These are phyloP conservation scores for Aplysina aerophoba DNA, from an alignment of 37 sponge, comb jelly and placozoan genomes.

Conservation along the genomic window DNA sequence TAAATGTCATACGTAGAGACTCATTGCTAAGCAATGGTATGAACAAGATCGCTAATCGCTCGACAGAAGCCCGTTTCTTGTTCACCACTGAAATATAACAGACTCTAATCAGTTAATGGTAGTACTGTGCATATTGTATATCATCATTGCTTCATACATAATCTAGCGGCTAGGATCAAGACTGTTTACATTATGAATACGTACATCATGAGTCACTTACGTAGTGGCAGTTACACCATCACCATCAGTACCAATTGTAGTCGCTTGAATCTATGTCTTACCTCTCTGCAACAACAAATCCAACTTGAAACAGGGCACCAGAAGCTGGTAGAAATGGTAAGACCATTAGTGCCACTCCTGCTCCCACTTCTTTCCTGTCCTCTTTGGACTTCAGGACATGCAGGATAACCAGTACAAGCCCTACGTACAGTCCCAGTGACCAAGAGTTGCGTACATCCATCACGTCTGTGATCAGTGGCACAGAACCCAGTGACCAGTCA, in stretches of 20 bases:
- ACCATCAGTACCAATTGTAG: neutral
- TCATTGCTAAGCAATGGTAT: neutral
- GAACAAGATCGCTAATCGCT: too few relatives aligned
- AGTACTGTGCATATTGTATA: too few relatives aligned
- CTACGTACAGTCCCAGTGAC: conserved; percentile 51
- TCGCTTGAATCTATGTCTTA: neutral
- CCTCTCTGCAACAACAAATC: conserved; percentile 93
- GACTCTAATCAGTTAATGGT: too few relatives aligned
- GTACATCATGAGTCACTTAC: too few relatives aligned
- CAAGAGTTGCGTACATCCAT: conserved; percentile 66
- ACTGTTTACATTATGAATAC: too few relatives aligned
- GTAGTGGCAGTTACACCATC: neutral
- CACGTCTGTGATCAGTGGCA: conserved; percentile 66
- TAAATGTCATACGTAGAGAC: neutral
- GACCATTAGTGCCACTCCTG: conserved; percentile 59
- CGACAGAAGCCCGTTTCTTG: too few relatives aligned
- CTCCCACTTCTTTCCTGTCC: conserved; percentile 64
- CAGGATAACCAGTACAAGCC: conserved; percentile 23
- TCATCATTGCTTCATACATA: too few relatives aligned
- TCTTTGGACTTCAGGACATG: conserved; percentile 34
- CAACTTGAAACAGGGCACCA: conserved; percentile 81
- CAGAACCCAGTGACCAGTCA: conserved; percentile 89
- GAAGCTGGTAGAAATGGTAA: conserved; percentile 85
- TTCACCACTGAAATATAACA: too few relatives aligned
- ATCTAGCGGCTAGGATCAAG: too few relatives aligned